Evolutionary conservation across 2,797 vertebrate species (phyloP), one percentile per base, ranked within the genome.

Genomic region (Amphiprion clarkii): DNA sequence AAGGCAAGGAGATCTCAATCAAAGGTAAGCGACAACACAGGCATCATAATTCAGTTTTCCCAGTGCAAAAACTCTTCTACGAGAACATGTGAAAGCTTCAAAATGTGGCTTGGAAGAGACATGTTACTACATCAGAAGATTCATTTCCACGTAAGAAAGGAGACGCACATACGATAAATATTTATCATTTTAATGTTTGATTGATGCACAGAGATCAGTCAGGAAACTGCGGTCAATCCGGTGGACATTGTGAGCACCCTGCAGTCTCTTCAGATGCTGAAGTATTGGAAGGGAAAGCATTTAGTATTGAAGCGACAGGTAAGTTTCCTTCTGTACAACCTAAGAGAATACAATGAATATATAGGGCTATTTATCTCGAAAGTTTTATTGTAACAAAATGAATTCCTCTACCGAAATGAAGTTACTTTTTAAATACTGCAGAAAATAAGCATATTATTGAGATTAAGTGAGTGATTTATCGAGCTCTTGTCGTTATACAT

Each of bases 251-350:
- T 99, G 71, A 99, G 98, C 94, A 99, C 98, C 0, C 94, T 99
- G 91, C 98, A 99, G 94, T 97, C 98, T 1, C 97, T 99, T 66
- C 98, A 99, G 94, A 99, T 99, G 98, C 96, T 99, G 33, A 99
- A 99, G 77, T 99, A 99, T 82, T 99, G 98, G 98, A 99, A 99
- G 84, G 98, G 98, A 76, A 99, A 99, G 61, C 98, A 99, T 89
- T 90, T 99, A 74, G 98, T 99, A 66, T 92, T 99, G 74, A 99
- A 99, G 86, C 96, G 98, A 94, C 98, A 99, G 96, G 98, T 98
- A 90, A 78, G 76, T 60, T 17, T 52, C 5, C 21, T 25, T 52
- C 25, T 52, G 0, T 12, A 52, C 23, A 10, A 52, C 21, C 11
- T 52, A 25, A 52, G 51, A 52, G n/a, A 2, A 23, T 3, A 19